Evolutionary conservation across 2,888 invertebrate species (phyloP).

Genomic region (Hybos culiciformis): DNA sequence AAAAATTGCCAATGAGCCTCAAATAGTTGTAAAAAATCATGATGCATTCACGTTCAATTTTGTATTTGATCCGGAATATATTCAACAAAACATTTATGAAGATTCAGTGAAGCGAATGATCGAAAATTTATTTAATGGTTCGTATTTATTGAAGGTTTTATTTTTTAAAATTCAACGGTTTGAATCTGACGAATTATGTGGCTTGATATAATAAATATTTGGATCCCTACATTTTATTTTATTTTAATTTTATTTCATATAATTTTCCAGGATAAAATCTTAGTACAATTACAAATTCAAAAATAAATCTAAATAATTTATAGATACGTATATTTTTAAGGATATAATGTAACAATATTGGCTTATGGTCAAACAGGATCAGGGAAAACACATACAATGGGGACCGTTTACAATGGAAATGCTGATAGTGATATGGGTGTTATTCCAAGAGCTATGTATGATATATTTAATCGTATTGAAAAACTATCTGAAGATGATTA

Average conservation of each 20-base stretch:
- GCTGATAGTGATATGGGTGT: slow-evolving; percentile 58
- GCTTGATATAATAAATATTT: too few species aligned
- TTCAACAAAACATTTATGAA: slow-evolving; percentile 60
- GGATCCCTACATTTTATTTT: too few species aligned
- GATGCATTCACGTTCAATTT: slow-evolving; percentile 72
- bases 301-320: too few species aligned
- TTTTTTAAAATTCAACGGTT: too few species aligned
- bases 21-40: slow-evolving; percentile 53
- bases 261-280: too few species aligned
- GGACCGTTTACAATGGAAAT: slow-evolving; percentile 56
- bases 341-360: slow-evolving; percentile 85
- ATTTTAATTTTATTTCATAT: too few species aligned
- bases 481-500: slow-evolving; percentile 36
- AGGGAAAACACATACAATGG: slow-evolving; percentile 91
- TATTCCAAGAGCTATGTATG: slow-evolving; percentile 71
- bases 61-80: slow-evolving; percentile 57
- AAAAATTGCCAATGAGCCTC: too few species aligned
- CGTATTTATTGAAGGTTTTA: background rate
- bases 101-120: slow-evolving; percentile 57
- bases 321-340: too few species aligned
- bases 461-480: slow-evolving; percentile 59
- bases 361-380: slow-evolving; percentile 92
- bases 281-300: too few species aligned
- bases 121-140: slow-evolving; percentile 64
- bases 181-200: too few species aligned